phyloP scores from a whole-genome alignment of 2,888 invertebrate species.

The Esperia sulphurella region DNA sequence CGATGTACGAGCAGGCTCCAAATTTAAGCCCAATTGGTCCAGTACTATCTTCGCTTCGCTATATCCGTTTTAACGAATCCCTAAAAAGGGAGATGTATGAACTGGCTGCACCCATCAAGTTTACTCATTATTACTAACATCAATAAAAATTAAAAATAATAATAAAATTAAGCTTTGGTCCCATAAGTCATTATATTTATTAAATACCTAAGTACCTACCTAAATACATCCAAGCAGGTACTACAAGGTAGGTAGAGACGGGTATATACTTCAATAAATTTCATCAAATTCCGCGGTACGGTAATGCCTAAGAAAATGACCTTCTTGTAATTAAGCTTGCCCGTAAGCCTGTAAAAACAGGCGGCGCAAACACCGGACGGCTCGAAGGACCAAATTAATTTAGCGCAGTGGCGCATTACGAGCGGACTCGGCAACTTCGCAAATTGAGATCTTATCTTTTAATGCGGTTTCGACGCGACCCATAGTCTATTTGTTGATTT shows the following conservation, averaged over 20 bases:
- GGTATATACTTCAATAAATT: conserved; percentile 12
- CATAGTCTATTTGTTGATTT: conserved; percentile 32
- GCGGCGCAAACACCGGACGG: conserved; percentile 21
- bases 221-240: neutral
- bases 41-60: too few species aligned
- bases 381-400: conserved; percentile 47
- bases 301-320: conserved; percentile 29
- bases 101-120: too few species aligned
- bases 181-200: too few species aligned
- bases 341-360: conserved; percentile 32
- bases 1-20: too few species aligned
- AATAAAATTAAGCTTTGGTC: too few species aligned
- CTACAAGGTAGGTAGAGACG: neutral
- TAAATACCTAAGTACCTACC: too few species aligned
- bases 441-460: conserved; percentile 69
- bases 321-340: conserved; percentile 30
- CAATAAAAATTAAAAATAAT: too few species aligned
- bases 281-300: conserved; percentile 11
- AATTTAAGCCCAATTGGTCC: too few species aligned
- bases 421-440: conserved; percentile 39
- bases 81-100: too few species aligned
- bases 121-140: too few species aligned
- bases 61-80: too few species aligned
- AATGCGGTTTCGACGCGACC: conserved; percentile 40
- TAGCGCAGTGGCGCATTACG: conserved; percentile 27